Evolutionary conservation across 53 echinoderm and acorn worm genomes (phyloP), one percentile per base, ranked within the genome.

Genomic region (Apostichopus leukothele): DNA sequence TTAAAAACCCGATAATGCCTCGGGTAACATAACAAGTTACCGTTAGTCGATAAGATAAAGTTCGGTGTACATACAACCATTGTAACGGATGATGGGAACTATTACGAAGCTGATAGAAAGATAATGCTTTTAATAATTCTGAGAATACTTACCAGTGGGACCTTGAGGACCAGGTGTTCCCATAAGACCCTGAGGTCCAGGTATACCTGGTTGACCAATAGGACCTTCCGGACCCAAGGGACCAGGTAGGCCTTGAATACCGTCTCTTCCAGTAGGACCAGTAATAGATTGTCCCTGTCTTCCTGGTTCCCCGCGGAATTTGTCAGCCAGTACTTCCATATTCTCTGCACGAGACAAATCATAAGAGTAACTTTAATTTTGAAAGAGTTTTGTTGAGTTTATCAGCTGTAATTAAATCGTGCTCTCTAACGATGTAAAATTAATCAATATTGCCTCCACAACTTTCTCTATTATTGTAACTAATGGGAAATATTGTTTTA

Each of bases 141-240:
- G 50, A 51, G 50, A 27, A 50, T 76, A 23, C 67, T 67, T 67
- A 85, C 85, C 85, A 50, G 16, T 67, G 1, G 10, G 63, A 5
- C 85, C 85, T 67, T 85, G 67, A 18, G 85, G 85, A 57, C 85
- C 85, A 85, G 85, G 16, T 4, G 16, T 1, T 21, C 85, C 85
- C 1, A 66, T 73, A 0, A 27, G 53, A 7, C 92, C 92, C 50
- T 76, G 86, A 16, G 88, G 86, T 4, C 92, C 92, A 9, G 26
- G 89, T 14, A 53, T 67, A 18, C 94, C 95, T 23, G 53, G 89
- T 52, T 50, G 89, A 18, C 95, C 95, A 67, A 88, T 11, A 25
- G 93, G 90, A 67, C 95, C 95, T 19, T 75, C 73, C 50, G 88
- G 86, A 51, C 95, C 95, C 81, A 83, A 59, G 5, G 51, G 14